Evolutionary conservation across 2,113 vertebrate species (phyloP), one percentile per base, ranked within the genome.

Genomic region (Percopsis transmontana): DNA sequence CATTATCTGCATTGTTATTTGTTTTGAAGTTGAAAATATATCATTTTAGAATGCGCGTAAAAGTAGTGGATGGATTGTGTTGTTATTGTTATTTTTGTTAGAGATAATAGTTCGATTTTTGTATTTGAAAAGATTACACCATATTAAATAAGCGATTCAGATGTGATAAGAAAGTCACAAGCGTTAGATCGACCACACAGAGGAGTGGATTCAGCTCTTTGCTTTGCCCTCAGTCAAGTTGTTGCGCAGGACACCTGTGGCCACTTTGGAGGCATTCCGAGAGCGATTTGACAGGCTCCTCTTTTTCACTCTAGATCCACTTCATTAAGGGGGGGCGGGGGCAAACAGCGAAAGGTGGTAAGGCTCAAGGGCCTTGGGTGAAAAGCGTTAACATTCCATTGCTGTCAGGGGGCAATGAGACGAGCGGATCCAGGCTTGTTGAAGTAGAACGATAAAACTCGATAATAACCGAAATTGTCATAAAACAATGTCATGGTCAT

Each of bases 321-420:
- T 75, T 77, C 73, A 80, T 79, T 69, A 18, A 21, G 75, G 75
- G 79, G 48, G 52, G 70, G 77, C 68, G 19, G 60, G 66, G 68
- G 68, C 59, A 63, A 73, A 69, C 82, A 87, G 75, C 63, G 72
- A 86, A 84, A 90, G 81, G 85, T 89, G 86, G 81, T 79, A 75
- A 76, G 85, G 87, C 87, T 90, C 65, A 88, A 79, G 72, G 85
- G 75, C 77, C 68, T 83, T 80, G 77, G 64, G 82, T 83, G 69
- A 84, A 84, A 89, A 87, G 62, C 80, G 9, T 75, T 88, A 85
- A 88, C 91, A 92, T 93, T 93, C 90, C 89, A 68, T 77, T 81
- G 69, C 82, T 87, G 82, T 91, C 87, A 87, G 82, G 84, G 88
- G 84, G 83, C 88, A 90, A 71, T 68, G 70, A 81, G 85, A 74